A percentile compares a stretch with the other conserved stretches of the same genome.
phyloP scores from a whole-genome alignment of 2,113 vertebrate genomes.

The Machaerirhynchus nigripectus region DNA sequence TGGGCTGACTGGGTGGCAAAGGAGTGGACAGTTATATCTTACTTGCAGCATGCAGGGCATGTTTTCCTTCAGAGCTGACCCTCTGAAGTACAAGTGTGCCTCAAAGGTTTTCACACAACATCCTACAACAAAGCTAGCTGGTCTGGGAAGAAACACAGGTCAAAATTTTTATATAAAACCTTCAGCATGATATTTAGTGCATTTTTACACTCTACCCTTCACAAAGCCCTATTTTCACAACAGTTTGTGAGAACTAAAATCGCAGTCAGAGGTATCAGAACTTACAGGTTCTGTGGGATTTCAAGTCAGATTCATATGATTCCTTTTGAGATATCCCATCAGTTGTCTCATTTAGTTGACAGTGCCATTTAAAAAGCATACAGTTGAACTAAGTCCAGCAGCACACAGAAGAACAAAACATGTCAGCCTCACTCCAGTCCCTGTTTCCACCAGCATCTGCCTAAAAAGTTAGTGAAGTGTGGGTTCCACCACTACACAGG shows the following conservation, averaged over 20 bases:
- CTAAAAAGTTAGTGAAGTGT: neutral
- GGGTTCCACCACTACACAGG: neutral
- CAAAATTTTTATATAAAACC: neutral
- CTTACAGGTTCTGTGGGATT: neutral
- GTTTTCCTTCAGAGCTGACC: neutral
- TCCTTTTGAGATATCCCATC: neutral
- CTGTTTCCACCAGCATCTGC: neutral
- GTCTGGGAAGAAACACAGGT: neutral
- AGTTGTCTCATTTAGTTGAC: neutral
- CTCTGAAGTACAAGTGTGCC: too few relatives aligned
- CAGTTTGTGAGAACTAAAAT: neutral
- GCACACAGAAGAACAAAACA: neutral
- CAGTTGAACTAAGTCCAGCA: neutral
- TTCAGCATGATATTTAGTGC: neutral
- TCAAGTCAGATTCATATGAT: neutral
- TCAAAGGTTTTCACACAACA: neutral
- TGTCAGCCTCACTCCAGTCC: neutral
- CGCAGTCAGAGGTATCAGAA: neutral
- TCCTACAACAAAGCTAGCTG: neutral
- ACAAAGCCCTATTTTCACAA: neutral
- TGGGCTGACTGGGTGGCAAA: neutral
- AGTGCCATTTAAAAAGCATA: neutral
- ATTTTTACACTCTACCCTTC: neutral
- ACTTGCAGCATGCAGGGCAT: fast-evolving
- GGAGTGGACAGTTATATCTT: neutral